These are phyloP conservation scores for Machaerirhynchus nigripectus DNA, from an alignment of 2,113 vertebrate species.

Conservation along the genomic window DNA sequence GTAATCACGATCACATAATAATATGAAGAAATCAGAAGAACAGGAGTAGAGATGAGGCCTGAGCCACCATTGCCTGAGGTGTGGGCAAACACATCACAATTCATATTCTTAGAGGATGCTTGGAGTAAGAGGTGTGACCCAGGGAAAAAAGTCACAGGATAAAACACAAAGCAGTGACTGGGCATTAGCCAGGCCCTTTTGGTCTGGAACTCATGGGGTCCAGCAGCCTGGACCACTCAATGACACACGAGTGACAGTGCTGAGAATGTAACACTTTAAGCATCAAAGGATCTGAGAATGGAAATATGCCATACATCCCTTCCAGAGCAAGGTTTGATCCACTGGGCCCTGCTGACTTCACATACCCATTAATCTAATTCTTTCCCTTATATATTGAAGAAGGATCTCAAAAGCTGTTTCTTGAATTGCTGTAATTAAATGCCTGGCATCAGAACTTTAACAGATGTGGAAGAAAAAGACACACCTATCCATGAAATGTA, in stretches of 20 bases:
- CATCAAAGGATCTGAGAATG: neutral
- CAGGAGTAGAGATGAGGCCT: neutral
- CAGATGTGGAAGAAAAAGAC: neutral
- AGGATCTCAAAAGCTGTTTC: neutral
- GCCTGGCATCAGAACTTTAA: neutral
- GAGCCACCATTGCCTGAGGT: neutral
- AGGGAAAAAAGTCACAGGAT: neutral
- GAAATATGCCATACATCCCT: neutral
- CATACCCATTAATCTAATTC: neutral
- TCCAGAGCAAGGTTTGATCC: neutral
- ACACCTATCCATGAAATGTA: neutral
- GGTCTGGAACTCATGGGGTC: neutral
- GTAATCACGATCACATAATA: neutral
- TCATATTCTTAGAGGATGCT: neutral
- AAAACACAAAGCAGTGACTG: neutral
- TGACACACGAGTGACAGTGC: neutral
- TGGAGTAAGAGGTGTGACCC: neutral
- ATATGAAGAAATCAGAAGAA: neutral
- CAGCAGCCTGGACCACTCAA: neutral
- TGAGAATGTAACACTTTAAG: neutral
- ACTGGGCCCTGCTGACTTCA: neutral
- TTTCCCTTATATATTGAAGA: neutral
- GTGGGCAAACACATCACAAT: neutral
- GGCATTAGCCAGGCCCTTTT: neutral
- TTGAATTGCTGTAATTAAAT: neutral